phyloP scores from a whole-genome alignment of 1,140 invertebrate genomes.

The Planococcus citri region DNA sequence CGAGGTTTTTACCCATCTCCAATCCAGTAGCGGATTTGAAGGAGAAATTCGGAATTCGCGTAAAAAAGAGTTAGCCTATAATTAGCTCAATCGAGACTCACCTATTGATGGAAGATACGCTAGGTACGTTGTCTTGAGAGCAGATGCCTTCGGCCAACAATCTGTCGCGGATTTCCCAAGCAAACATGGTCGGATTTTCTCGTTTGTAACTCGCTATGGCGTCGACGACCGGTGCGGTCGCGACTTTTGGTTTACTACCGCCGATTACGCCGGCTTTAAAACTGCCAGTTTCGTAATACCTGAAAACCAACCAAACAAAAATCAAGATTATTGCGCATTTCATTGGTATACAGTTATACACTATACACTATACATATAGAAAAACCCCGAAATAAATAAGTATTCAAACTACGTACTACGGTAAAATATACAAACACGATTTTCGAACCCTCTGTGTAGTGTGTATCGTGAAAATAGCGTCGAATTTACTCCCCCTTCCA shows the following conservation, averaged over 20 bases:
- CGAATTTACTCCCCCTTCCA: too few relatives aligned
- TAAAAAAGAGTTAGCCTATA: too few relatives aligned
- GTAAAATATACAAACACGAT: too few relatives aligned
- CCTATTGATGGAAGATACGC: conserved; percentile 98
- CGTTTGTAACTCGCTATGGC: conserved; percentile 97
- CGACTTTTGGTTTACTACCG: conserved; percentile 97
- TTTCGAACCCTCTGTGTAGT: too few relatives aligned
- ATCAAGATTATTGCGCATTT: neutral
- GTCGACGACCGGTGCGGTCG: conserved; percentile 94
- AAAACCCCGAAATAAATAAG: too few relatives aligned
- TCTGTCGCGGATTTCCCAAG: conserved; percentile 97
- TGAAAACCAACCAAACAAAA: conserved; percentile 37
- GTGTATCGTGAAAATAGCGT: too few relatives aligned
- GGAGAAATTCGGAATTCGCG: too few relatives aligned
- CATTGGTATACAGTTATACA: too few relatives aligned
- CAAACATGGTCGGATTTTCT: conserved; percentile 99
- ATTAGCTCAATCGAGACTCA: conserved; percentile 41
- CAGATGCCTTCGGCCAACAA: conserved; percentile 93
- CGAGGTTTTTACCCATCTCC: too few relatives aligned
- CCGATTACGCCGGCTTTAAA: conserved; percentile 98
- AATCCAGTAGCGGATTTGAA: too few relatives aligned
- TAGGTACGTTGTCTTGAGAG: conserved; percentile 96
- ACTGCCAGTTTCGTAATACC: conserved; percentile 97
- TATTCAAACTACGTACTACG: too few relatives aligned
- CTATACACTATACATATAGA: too few relatives aligned